A percentile compares a stretch with the other conserved stretches of the same genome.
Conservation (phyloP, 37 sponge, comb jelly and placozoan species). For the Crambe crambe region DNA sequence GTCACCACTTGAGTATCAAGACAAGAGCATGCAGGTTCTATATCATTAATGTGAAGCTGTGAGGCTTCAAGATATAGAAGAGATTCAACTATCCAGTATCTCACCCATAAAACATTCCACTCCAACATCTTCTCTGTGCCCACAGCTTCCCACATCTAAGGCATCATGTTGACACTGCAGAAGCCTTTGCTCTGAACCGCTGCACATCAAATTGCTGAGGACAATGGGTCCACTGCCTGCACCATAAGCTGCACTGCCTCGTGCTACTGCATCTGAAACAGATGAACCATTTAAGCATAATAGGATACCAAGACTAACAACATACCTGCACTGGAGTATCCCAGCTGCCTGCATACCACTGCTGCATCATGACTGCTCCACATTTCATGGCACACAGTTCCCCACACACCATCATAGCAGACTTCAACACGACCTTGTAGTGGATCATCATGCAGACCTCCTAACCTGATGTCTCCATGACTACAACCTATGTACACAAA, state of each 20-base stretch:
- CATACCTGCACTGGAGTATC: no score
- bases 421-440: constrained; percentile 46
- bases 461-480: no score
- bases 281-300: no score
- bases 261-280: constrained; percentile 21
- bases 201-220: constrained; percentile 18
- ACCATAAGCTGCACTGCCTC: constrained; percentile 36
- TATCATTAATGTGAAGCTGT: no score
- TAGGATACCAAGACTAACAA: no score
- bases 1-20: no score
- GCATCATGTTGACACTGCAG: constrained; percentile 7
- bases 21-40: constrained; percentile 23
- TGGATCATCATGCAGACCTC: no score
- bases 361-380: constrained; percentile 14
- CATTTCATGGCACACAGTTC: constrained; percentile 36
- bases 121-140: no score
- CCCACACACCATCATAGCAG: constrained; percentile 42
- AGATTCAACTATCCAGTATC: constrained; percentile 27
- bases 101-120: no score
- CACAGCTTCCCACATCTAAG: no score
- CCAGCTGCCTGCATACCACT: constrained; percentile 41
- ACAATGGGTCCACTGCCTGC: constrained; percentile 25
- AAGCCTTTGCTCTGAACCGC: constrained; percentile 31
- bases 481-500: no score
- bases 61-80: no score